Evolutionary conservation across 2,888 invertebrate species (phyloP), one percentile per base, ranked within the genome.

Genomic region (Colostygia pectinataria): DNA sequence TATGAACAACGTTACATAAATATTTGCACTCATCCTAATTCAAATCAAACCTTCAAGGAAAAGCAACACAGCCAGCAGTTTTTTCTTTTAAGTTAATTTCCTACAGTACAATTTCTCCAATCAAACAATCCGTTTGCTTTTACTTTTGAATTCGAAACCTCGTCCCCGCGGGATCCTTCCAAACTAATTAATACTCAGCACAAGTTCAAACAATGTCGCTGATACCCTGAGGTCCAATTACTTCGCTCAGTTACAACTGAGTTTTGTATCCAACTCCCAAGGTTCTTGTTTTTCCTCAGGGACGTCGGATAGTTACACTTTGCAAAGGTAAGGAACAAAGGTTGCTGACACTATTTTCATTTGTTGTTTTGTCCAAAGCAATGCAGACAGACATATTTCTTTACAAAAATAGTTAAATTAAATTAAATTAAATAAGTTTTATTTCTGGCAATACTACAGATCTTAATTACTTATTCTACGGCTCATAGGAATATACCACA

Each of bases 121-220:
- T 61, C 48, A 63, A 60, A 63, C 61, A 55, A 65, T 62, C 52
- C 61, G 61, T 67, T 71, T 64, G 66, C 65, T 68, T 69, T 63
- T 54, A 60, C 61, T 66, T 61, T 55, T 53, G 51, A 59, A 64
- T 63, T 57, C 51, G 48, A 56, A 68, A 45, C 49, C 46, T 52
- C 34, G 34, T 50, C 55, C 55, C 58, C 18, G 27, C 43, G 60
- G 66, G 65, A 68, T 59, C 61, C 20, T 20, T 20, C 20, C 58
- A 56, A 71, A 73, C 66, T 71, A 75, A 78, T 77, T 76, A 74
- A 74, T 75, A 72, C 70, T 70, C 66, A 53, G 68, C 68, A 57
- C 65, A 53, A 68, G 71, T 68, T 69, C 64, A 66, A 74, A 74
- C 72, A 74, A 66, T 56, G 71, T 58, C 53, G 46, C 57, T 55